Percentiles rank a stretch among this genome's conserved stretches.
Evolutionary conservation across 2,797 vertebrate species (phyloP).

Genomic region (Siniperca scherzeri): DNA sequence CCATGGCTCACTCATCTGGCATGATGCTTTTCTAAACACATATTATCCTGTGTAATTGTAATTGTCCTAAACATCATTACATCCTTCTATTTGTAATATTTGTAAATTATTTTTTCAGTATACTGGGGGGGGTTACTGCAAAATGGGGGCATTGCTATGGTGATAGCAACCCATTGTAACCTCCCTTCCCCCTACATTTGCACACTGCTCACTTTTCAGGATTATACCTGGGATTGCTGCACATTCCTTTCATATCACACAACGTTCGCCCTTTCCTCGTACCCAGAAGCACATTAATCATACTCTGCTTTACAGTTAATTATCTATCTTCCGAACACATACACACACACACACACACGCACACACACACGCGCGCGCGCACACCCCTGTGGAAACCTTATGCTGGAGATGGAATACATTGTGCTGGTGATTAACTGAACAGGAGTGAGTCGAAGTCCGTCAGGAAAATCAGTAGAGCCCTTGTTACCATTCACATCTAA

Average conservation of each 20-base stretch:
- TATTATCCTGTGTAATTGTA: background rate
- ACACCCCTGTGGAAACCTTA: slow-evolving; percentile 13
- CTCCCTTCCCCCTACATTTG: slow-evolving; percentile 28
- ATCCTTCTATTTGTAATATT: background rate
- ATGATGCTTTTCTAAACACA: background rate
- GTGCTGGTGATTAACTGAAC: slow-evolving; percentile 38
- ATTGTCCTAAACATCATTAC: background rate
- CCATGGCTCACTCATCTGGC: slow-evolving; percentile 4
- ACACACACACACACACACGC: background rate
- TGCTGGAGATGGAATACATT: slow-evolving; percentile 18
- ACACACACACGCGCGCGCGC: background rate
- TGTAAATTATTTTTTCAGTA: background rate
- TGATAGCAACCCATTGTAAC: slow-evolving; percentile 36
- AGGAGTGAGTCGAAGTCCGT: slow-evolving; percentile 15
- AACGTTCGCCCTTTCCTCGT: background rate
- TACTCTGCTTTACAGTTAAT: slow-evolving; percentile 64
- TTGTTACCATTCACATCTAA: slow-evolving; percentile 32
- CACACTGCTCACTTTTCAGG: slow-evolving; percentile 58
- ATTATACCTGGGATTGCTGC: slow-evolving; percentile 69
- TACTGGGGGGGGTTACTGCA: background rate
- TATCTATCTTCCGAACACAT: slow-evolving; percentile 36
- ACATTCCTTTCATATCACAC: slow-evolving; percentile 50
- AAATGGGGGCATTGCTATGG: slow-evolving; percentile 74
- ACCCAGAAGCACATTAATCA: slow-evolving; percentile 66
- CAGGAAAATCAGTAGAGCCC: slow-evolving; percentile 6